Evolutionary conservation across 1,140 invertebrate genomes (phyloP), one percentile per base, ranked within the genome.

Genomic region (Coptotermes formosanus): DNA sequence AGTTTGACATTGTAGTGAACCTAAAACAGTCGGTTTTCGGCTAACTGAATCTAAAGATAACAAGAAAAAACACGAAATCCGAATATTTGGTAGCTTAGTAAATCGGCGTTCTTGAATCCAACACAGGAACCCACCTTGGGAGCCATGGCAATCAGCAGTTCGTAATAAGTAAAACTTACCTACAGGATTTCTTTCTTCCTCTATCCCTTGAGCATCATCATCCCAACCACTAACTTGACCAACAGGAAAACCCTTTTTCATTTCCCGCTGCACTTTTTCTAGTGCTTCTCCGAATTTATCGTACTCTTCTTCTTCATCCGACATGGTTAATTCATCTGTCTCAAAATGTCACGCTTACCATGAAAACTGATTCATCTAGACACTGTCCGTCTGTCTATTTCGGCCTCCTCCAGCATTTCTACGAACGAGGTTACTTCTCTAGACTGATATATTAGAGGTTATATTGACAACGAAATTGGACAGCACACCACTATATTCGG

Each of bases 151-250:
- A 32, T 45, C 19, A 3, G 12, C 43, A 30, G 44, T 12, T 32
- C 83, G 48, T 45, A 43, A 25, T 12, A 59, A 19, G 81, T 52
- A n/a, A 38, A 87, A 44, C 87, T 91, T 91, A 92, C 92, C 91
- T 89, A 89, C 90, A 8, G 92, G 91, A 89, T 92, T 91, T 25
- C 89, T 89, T 44, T 91, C 90, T 81, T 90, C 89, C 59, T 93
- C 92, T 11, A 93, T 88, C 25, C 91, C 92, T 9, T 91, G 90
- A 19, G 91, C 90, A 85, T 93, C 92, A 85, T 93, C 90, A 64
- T 93, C 92, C 92, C 92, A 93, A 86, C 90, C 92, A 88, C 92
- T 93, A 6, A 92, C 90, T 90, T 91, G 91, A 90, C 82, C 45
- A 3, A 55, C 11, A 14, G 82, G 30, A 84, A 38, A 75, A 8